These are phyloP conservation scores for Augiades crinisus DNA, from an alignment of 2,888 invertebrate genomes.

Conservation along the genomic window DNA sequence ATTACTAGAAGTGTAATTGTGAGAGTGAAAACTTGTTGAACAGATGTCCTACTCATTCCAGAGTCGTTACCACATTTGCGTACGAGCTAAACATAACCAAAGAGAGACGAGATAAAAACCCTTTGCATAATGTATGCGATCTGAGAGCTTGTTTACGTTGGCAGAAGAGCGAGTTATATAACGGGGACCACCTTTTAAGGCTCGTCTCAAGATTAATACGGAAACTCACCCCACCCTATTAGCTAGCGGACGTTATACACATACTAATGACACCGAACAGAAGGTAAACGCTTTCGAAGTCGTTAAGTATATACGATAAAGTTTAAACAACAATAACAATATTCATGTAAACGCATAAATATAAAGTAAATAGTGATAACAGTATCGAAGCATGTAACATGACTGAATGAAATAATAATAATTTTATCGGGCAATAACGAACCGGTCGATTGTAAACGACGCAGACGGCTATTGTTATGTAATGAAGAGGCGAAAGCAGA, in stretches of 20 bases:
- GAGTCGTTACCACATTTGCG: constrained; percentile 50
- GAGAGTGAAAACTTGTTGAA: not conserved
- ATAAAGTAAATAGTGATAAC: not conserved
- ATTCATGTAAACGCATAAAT: not conserved
- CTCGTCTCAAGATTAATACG: constrained; percentile 43
- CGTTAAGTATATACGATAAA: not conserved
- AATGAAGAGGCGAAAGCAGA: constrained; percentile 33
- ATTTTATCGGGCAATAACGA: not conserved
- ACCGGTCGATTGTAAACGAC: not conserved
- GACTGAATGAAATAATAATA: not conserved
- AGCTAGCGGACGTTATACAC: constrained; percentile 33
- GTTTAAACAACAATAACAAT: not conserved
- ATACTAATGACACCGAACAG: constrained; percentile 30
- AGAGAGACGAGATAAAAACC: constrained; percentile 52
- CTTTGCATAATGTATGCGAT: constrained; percentile 58
- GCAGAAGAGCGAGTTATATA: constrained; percentile 47
- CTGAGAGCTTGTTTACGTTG: constrained; percentile 49
- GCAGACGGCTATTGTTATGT: constrained; percentile 14
- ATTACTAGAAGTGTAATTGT: not conserved
- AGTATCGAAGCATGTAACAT: not conserved
- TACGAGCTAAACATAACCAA: constrained; percentile 49
- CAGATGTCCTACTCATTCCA: constrained; percentile 20
- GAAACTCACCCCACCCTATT: constrained; percentile 37
- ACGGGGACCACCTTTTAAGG: constrained; percentile 49
- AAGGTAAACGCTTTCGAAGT: not conserved